Base-by-base conservation (phyloP, 2,113 vertebrate genomes). In the Dermatemys mawii region DNA sequence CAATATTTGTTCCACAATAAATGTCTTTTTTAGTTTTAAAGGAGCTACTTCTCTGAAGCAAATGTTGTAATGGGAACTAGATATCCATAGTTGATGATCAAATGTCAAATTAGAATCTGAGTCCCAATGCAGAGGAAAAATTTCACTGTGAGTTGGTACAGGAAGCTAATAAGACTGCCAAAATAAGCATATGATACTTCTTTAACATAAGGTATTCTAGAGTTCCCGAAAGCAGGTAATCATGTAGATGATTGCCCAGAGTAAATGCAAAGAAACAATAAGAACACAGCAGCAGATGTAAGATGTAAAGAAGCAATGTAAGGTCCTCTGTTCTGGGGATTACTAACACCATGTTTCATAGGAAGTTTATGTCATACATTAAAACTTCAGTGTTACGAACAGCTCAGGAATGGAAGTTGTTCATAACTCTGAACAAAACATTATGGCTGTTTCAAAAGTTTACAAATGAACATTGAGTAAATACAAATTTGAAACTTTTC, bases 251-350 rank as follows among this genome's bases (percentile, higher is more conserved):
- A 51, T 51, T 51, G 21, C 51, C 24, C 53, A 54, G 53, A 54
- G 26, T 63, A 81, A 7, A 32, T 24, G 48, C 48, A 5, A 51
- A 51, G 49, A 82, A 84, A n/a, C 19, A 16, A 44, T 26, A 14
- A 0, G 16, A 63, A 1, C 29, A 12, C 1, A 0, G 3, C 38
- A 49, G 5, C 1, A 3, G 16, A 8, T 21, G 21, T 53, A 24
- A 12, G 21, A 19, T 87, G 60, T 81, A 78, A 27, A 83, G 85
- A 63, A 5, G 3, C 1, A 44, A 8, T 78, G 70, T 70, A 78
- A 55, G 32, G 46, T 35, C 32, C 29, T 1, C 0, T 3, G 8
- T 76, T 78, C 11, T 38, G 54, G 35, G 27, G 22, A 54, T 16
- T 63, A 48, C 11, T 83, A 17, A 51, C 67, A 21, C n/a, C 70